Evolutionary conservation across 1,140 invertebrate species (phyloP), one percentile per base, ranked within the genome.

Genomic region (Neelides sp.): DNA sequence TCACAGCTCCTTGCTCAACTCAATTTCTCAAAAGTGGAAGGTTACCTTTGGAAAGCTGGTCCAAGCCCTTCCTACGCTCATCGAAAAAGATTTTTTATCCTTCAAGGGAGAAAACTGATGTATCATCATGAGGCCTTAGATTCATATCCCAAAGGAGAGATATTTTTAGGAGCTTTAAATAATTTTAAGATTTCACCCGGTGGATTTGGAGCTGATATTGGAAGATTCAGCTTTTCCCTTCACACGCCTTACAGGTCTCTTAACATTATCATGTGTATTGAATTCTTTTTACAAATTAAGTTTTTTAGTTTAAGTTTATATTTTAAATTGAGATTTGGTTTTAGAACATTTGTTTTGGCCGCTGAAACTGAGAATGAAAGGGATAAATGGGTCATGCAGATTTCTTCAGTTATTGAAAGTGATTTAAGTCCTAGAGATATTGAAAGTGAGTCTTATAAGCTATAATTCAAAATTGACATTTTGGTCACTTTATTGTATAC

Each of bases 21-120:
- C n/a, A n/a, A n/a, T n/a, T n/a, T n/a, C n/a, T n/a, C n/a, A n/a
- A n/a, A n/a, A n/a, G n/a, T n/a, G n/a, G n/a, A n/a, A n/a, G n/a
- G n/a, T n/a, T n/a, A n/a, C n/a, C n/a, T n/a, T n/a, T n/a, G n/a
- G n/a, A n/a, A n/a, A n/a, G n/a, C n/a, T n/a, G n/a, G n/a, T n/a
- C n/a, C n/a, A n/a, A n/a, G n/a, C n/a, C n/a, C n/a, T n/a, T n/a
- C n/a, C n/a, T n/a, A n/a, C n/a, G n/a, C n/a, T n/a, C n/a, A n/a
- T n/a, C n/a, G n/a, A n/a, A n/a, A n/a, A n/a, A n/a, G n/a, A n/a
- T n/a, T n/a, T n/a, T n/a, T n/a, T n/a, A n/a, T n/a, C n/a, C n/a
- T n/a, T n/a, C n/a, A n/a, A n/a, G n/a, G n/a, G n/a, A 75, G 87
- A 44, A 90, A 89, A 68, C 70, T 93, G 2, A 89, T 91, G 84